Evolutionary conservation across 2,797 vertebrate species (phyloP), one percentile per base, ranked within the genome.

Genomic region (Prionace glauca): DNA sequence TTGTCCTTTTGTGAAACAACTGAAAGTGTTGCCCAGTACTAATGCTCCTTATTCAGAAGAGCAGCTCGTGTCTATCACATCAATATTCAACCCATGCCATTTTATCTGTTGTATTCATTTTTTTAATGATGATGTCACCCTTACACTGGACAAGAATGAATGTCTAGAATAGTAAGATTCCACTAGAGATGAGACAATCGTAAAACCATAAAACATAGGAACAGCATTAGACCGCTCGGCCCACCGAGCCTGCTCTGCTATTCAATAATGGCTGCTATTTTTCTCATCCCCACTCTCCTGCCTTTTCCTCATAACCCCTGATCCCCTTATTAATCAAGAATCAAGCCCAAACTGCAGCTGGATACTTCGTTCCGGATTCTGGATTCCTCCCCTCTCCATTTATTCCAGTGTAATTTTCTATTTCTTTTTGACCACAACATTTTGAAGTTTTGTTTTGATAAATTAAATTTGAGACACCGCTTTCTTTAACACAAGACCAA

Each of bases 51-150:
- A 18, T 32, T 77, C 41, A 77, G 45, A 20, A 72, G 29, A 74
- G 71, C 41, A 56, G 16, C 45, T 74, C 14, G 60, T 56, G 45
- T 50, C 93, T 60, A 92, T 41, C 62, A 92, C 65, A 45, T 88
- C 26, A 90, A 2, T 50, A 60, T 29, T 94, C 69, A 26, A 74
- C 67, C 36, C 69, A 77, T 74, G 71, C 3, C 71, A 60, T 95
- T 74, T 95, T 74, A 91, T 74, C 41, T 94, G 93, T 71, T 94
- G 45, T 24, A 94, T 32, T 77, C 71, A 95, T 77, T 95, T 72
- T 56, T 95, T 50, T 77, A 95, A 74, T 32, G 71, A 72, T 74
- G 71, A 94, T 95, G 41, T 60, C 71, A 77, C 93, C 41, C 45
- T 74, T 32, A n/a, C 45, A 95, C 29, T 95, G 69, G 29, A 74